A percentile compares a stretch with the other conserved stretches of the same genome.
These are phyloP conservation scores for Acronicta psi DNA, from an alignment of 2,888 invertebrate species.

Conservation along the genomic window DNA sequence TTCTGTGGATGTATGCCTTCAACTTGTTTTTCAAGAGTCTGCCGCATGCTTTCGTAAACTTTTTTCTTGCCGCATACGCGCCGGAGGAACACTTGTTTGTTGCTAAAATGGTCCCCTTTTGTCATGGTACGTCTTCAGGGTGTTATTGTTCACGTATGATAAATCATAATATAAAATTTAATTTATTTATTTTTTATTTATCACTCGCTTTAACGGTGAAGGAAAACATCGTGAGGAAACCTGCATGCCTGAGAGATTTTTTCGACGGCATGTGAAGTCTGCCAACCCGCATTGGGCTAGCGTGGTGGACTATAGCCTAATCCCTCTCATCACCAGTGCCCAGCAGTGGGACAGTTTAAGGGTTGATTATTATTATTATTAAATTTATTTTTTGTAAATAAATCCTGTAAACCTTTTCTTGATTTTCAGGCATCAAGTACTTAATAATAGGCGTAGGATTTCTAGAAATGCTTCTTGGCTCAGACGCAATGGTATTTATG, in stretches of 20 bases:
- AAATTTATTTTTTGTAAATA: too few relatives aligned
- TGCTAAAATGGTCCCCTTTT: constrained; percentile 70
- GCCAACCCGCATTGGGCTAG: too few relatives aligned
- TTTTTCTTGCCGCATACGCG: constrained; percentile 68
- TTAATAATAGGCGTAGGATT: constrained; percentile 53
- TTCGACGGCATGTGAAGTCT: too few relatives aligned
- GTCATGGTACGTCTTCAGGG: constrained; percentile 57
- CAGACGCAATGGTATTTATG: constrained; percentile 45
- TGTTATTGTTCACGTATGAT: not conserved
- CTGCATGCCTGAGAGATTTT: too few relatives aligned
- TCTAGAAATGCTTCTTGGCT: constrained; percentile 49
- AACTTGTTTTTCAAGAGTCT: constrained; percentile 63
- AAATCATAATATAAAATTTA: too few relatives aligned
- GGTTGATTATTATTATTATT: too few relatives aligned
- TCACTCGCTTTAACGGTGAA: too few relatives aligned
- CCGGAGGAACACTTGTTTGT: constrained; percentile 70
- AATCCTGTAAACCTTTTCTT: not conserved
- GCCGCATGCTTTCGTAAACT: constrained; percentile 64
- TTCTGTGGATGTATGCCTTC: constrained; percentile 59
- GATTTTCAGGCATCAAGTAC: constrained; percentile 61
- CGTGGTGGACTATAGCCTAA: too few relatives aligned
- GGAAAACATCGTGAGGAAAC: too few relatives aligned
- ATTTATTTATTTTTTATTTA: too few relatives aligned
- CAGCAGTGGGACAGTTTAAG: too few relatives aligned
- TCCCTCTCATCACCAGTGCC: too few relatives aligned